phyloP scores from a whole-genome alignment of 2,797 vertebrate genomes.

The Epinephelus awoara region DNA sequence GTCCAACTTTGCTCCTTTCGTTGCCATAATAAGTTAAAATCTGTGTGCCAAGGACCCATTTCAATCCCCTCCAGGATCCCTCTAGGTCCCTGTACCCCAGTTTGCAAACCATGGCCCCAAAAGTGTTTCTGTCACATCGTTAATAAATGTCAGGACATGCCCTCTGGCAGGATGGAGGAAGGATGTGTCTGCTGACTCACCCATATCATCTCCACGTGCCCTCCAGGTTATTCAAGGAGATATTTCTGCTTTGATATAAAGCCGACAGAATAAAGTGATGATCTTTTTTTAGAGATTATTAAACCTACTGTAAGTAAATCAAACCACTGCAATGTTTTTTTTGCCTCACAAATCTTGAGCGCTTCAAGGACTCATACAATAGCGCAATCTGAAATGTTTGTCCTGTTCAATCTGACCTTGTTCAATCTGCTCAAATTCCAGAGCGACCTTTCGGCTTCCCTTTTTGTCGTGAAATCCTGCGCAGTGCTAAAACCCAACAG shows the following conservation, averaged over 20 bases:
- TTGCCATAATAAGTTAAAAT: no score
- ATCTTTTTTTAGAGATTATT: slow-evolving; percentile 15
- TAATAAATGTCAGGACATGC: slow-evolving; percentile 53
- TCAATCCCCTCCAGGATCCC: neutral
- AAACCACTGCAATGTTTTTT: neutral
- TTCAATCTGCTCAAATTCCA: slow-evolving; percentile 40
- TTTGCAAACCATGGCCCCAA: slow-evolving; percentile 2
- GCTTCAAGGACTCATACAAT: slow-evolving; percentile 18
- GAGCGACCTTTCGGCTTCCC: neutral
- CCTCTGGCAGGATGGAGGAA: slow-evolving; percentile 69
- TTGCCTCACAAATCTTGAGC: neutral
- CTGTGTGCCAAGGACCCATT: neutral
- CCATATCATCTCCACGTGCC: slow-evolving; percentile 37
- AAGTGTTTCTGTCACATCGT: slow-evolving; percentile 25
- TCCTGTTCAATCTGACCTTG: slow-evolving; percentile 42
- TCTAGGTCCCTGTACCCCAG: neutral
- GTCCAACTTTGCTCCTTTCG: no score
- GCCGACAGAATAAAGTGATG: neutral
- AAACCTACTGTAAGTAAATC: slow-evolving; percentile 19
- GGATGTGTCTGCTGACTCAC: slow-evolving; percentile 75
- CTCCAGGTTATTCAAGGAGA: slow-evolving; percentile 44
- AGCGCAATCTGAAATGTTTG: slow-evolving; percentile 46
- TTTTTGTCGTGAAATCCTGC: slow-evolving; percentile 27
- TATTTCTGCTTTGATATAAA: slow-evolving; percentile 40
- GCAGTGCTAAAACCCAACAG: slow-evolving; percentile 20